Evolutionary conservation across 2,113 vertebrate genomes (phyloP).

Genomic region (Butorides virescens): DNA sequence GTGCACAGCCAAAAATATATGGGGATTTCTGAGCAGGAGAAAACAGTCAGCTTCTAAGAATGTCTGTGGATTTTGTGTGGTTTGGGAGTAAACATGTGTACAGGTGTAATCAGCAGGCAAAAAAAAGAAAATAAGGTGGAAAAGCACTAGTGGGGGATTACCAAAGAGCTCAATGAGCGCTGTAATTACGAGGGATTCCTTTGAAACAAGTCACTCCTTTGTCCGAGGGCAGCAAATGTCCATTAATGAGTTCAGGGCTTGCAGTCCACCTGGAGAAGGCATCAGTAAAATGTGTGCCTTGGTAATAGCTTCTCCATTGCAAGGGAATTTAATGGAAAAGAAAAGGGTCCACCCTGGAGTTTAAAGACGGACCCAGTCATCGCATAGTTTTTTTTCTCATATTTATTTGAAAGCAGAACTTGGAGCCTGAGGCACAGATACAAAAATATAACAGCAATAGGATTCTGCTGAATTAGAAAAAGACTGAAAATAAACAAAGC

Average conservation of each 20-base stretch:
- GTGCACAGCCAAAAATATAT: constrained; percentile 58
- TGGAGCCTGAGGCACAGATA: not conserved
- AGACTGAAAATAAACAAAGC: constrained; percentile 47
- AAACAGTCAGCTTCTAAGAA: constrained; percentile 63
- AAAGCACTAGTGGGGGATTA: not conserved
- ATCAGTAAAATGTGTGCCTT: constrained; percentile 26
- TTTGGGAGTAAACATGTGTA: constrained; percentile 53
- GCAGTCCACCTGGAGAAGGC: constrained; percentile 53
- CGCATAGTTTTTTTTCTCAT: not conserved
- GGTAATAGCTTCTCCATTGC: constrained; percentile 24
- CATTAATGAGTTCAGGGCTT: constrained; percentile 12
- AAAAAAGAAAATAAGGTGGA: not conserved
- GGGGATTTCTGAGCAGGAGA: constrained; percentile 60
- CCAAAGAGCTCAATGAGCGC: not conserved
- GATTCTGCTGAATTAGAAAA: not conserved
- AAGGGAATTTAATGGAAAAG: constrained; percentile 23
- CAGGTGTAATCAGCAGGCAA: constrained; percentile 70
- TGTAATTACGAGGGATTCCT: constrained; percentile 8
- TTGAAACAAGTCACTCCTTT: constrained; percentile 33
- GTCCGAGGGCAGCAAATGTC: not conserved
- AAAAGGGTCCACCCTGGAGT: not conserved
- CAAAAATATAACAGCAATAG: constrained; percentile 17
- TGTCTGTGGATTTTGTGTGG: constrained; percentile 51
- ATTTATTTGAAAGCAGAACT: constrained; percentile 11
- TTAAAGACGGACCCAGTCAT: not conserved